Evolutionary conservation across 2,888 invertebrate genomes (phyloP).

Genomic region (Orthonevra nobilis): DNA sequence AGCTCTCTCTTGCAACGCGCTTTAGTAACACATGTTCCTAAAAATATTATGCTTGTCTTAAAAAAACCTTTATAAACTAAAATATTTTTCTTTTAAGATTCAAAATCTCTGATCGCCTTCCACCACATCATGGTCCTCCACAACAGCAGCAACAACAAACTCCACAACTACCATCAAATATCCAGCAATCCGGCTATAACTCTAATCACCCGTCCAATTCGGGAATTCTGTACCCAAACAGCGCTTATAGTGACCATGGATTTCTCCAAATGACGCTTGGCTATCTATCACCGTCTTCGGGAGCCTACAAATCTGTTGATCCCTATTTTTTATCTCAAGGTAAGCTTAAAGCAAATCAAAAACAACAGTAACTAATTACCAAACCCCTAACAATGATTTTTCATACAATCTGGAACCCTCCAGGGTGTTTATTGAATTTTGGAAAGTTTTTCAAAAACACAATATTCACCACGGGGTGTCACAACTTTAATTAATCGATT

Average conservation of each 20-base stretch:
- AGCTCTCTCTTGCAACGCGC: no score
- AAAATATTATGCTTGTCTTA: no score
- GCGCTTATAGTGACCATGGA: conserved; percentile 81
- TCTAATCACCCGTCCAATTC: conserved; percentile 72
- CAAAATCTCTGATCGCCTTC: conserved; percentile 72
- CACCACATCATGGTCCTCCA: conserved; percentile 59
- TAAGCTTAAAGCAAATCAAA: no score
- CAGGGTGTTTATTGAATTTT: conserved; percentile 49
- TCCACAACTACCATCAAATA: conserved; percentile 65
- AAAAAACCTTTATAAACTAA: background rate
- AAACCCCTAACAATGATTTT: background rate
- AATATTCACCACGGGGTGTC: conserved; percentile 55
- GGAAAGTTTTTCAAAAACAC: conserved; percentile 45
- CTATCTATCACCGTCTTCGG: conserved; percentile 83
- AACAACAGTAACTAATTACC: no score
- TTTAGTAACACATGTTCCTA: no score
- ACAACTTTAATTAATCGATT: conserved; percentile 62
- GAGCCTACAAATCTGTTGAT: conserved; percentile 86
- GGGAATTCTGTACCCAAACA: conserved; percentile 77
- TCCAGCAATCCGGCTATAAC: conserved; percentile 53
- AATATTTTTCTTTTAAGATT: conserved; percentile 63
- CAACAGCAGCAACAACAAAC: conserved; percentile 56
- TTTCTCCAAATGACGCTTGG: conserved; percentile 87
- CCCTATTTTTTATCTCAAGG: conserved; percentile 88
- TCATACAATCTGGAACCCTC: background rate